These are phyloP conservation scores for Oreotrochilus melanogaster DNA, from an alignment of 2,113 vertebrate species.

Conservation along the genomic window DNA sequence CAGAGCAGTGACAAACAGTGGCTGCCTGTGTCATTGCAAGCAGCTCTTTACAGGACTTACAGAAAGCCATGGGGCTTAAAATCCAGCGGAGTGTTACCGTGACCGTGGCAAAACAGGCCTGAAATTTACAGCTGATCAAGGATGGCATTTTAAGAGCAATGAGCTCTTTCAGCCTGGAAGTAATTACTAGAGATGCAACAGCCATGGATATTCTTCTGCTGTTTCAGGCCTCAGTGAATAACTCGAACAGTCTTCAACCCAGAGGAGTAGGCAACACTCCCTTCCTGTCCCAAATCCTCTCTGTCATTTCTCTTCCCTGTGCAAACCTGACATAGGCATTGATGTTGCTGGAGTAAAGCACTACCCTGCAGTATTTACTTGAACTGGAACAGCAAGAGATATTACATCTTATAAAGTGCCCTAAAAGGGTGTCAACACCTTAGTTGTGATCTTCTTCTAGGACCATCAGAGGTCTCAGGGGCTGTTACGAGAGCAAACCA, in stretches of 20 bases:
- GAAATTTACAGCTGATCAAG: slow-evolving; percentile 43
- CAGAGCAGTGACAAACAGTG: slow-evolving; percentile 34
- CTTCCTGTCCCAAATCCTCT: neutral
- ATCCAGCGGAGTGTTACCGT: neutral
- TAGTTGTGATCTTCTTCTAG: accelerated
- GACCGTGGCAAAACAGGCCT: slow-evolving; percentile 30
- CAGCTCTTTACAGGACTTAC: neutral
- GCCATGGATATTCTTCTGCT: neutral
- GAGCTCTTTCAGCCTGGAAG: slow-evolving; percentile 14
- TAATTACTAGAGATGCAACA: neutral
- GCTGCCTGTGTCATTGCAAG: slow-evolving; percentile 11
- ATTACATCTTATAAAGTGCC: neutral
- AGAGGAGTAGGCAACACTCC: neutral
- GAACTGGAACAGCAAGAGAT: neutral
- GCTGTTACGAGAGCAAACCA: neutral
- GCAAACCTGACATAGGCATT: neutral
- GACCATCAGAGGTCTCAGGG: neutral
- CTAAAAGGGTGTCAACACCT: neutral
- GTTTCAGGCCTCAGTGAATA: neutral
- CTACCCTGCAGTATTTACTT: neutral
- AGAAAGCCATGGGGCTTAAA: slow-evolving; percentile 35
- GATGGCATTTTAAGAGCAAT: slow-evolving; percentile 26
- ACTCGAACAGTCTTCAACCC: neutral
- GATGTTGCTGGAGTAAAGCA: neutral
- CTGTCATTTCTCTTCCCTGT: neutral